Evolutionary conservation across 2,888 invertebrate genomes (phyloP).

Genomic region (Carterocephalus palaemon): DNA sequence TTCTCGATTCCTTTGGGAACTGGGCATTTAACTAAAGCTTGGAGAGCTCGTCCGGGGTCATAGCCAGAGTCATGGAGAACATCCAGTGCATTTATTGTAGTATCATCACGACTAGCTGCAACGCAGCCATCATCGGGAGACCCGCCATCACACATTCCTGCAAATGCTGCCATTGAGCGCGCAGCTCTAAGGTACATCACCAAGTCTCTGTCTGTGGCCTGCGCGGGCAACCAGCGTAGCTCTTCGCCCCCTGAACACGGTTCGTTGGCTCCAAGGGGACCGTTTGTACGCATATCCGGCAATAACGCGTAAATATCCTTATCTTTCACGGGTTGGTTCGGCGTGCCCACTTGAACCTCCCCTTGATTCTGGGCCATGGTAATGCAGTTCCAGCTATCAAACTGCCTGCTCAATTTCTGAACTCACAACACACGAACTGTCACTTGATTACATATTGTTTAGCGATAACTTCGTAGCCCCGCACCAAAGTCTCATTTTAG

Average conservation of each 20-base stretch:
- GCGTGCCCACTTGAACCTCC: conserved; percentile 73
- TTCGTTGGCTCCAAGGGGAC: conserved; percentile 70
- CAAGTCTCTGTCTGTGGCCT: conserved; percentile 95
- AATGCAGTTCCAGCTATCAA: conserved; percentile 59
- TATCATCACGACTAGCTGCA: conserved; percentile 97
- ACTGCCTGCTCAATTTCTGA: conserved; percentile 51
- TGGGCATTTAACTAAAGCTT: conserved; percentile 97
- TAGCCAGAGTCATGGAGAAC: conserved; percentile 97
- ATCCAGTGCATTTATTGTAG: conserved; percentile 97
- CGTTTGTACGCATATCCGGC: conserved; percentile 77
- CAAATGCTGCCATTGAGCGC: conserved; percentile 98
- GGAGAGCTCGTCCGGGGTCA: conserved; percentile 96
- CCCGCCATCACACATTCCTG: conserved; percentile 99
- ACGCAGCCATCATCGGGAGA: conserved; percentile 98
- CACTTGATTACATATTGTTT: conserved; percentile 60
- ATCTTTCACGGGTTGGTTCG: conserved; percentile 70
- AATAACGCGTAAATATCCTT: conserved; percentile 76
- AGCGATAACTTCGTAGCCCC: conserved; percentile 41
- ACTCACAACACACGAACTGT: conserved; percentile 56
- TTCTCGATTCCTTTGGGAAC: conserved; percentile 98
- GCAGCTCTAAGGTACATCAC: conserved; percentile 98
- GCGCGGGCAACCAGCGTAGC: conserved; percentile 95
- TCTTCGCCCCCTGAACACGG: conserved; percentile 85
- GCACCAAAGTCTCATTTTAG: conserved; percentile 42
- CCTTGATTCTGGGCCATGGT: conserved; percentile 77